Evolutionary conservation across 2,113 vertebrate species (phyloP), one percentile per base, ranked within the genome.

Genomic region (Phoxinus phoxinus): DNA sequence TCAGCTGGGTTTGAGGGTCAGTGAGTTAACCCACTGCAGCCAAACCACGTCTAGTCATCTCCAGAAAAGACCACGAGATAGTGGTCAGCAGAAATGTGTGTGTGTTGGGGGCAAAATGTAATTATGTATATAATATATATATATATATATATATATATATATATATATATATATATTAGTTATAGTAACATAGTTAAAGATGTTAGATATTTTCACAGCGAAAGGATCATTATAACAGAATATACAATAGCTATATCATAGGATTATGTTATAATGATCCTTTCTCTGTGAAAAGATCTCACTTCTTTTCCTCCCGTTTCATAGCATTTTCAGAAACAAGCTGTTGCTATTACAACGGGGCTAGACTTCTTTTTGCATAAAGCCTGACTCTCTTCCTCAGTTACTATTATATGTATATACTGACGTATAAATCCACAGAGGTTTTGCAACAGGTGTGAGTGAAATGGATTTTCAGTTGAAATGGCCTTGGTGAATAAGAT

Each of bases 1-100:
- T 86, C 90, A 74, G 89, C 85, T 78, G 75, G 67, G 85, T 53
- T 61, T 75, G 61, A 81, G 86, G 92, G 92, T 94, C 91, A 91
- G 89, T 72, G 89, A 72, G 80, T 90, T 88, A 92, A 92, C 90
- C 90, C 23, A 72, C 59, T 69, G 79, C 79, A 48, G 61, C 76
- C 81, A 72, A 56, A 82, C 46, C 63, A 82, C 23, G 21, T 32
- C 80, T 19, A 48, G 44, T 67, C 21, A 25, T 25, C 56, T 51
- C 65, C 78, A 80, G 58, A 75, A 84, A 73, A 56, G 44, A 78
- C 78, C 59, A 46, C 41, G 79, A 91, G 91, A 91, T 92, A 89
- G 89, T 86, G 87, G 84, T 82, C 71, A 15, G 74, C 77, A 86
- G 88, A 25, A 44, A n/a, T 79, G 46, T 17, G 15, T 51, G 4